Base-by-base conservation (phyloP, 53 echinoderm and acorn worm genomes). In the Arbacia lixula region DNA sequence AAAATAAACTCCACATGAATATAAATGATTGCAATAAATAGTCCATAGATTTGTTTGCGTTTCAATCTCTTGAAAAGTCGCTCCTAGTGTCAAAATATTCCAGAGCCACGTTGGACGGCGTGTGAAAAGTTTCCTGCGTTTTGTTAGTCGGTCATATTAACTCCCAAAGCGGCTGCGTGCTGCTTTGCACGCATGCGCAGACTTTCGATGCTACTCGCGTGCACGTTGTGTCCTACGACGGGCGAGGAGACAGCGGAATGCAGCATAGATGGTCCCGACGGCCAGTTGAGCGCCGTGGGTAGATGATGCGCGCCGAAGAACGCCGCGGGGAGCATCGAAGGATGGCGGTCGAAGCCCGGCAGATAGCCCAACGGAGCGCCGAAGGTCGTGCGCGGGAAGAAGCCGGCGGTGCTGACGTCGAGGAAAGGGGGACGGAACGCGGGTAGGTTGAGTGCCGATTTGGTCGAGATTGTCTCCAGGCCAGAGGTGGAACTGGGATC, bases 141-240 rank as follows among this genome's bases (percentile, higher is more conserved):
- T n/a, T n/a, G n/a, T 46, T 81, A 95, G 53, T 95, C 95, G 22
- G 84, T 87, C 51, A 95, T 72, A 60, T 86, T 84, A 36, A 95
- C 90, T 25, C 95, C 95, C 66, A 95, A 50, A 53, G 96, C 91
- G 51, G 96, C 96, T 21, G 96, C 96, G 68, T 96, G 96, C 66
- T 96, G 96, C 71, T 96, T 93, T 20, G 96, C 96, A 20, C 96
- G 79, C 81, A 93, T 93, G 57, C 96, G 93, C 53, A 96, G 88
- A 65, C 93, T 96, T 83, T 96, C 96, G 72, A 96, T 96, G 76
- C 96, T 96, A 64, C 86, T 93, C 9, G 87, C 88, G 53, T 96
- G 96, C 33, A 93, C 89, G 40, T 86, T 85, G 49, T 85, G 90
- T 30, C 87, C 87, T 5, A 88, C 76, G 62, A 93, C 28, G 0